Evolutionary conservation across 2,113 vertebrate species (phyloP).

Genomic region (Solenodon paradoxus): DNA sequence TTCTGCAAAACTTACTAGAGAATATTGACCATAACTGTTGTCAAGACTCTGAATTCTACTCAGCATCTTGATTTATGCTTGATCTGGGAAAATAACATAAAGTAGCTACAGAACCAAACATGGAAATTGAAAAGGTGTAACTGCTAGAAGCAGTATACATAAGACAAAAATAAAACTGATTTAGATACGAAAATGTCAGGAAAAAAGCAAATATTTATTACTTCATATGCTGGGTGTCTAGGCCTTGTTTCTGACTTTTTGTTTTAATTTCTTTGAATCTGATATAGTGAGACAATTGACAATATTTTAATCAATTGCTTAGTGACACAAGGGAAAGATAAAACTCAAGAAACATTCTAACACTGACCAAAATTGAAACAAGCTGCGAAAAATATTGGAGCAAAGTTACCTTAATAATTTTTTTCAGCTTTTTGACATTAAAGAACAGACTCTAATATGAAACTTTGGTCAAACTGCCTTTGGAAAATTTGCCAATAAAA

Average conservation of each 20-base stretch:
- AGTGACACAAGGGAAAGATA: not conserved
- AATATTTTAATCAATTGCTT: constrained; percentile 9
- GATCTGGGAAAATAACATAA: constrained; percentile 25
- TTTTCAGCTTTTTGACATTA: not conserved
- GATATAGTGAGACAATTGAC: not conserved
- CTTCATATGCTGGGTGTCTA: not conserved
- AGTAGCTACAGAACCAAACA: constrained; percentile 56
- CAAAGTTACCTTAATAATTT: not conserved
- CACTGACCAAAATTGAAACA: not conserved
- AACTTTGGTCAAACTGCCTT: not conserved
- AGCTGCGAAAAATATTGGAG: not conserved
- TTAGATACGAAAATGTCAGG: not conserved
- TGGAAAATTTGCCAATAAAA: not conserved
- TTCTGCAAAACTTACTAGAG: not conserved
- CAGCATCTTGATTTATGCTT: constrained; percentile 55
- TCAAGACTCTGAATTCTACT: constrained; percentile 52
- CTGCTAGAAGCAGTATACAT: constrained; percentile 34
- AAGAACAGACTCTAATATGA: not conserved
- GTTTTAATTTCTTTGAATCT: not conserved
- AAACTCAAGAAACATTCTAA: not conserved
- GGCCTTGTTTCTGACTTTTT: not conserved
- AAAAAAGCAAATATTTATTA: not conserved
- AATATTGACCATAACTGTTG: not conserved
- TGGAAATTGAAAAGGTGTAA: constrained; percentile 49
- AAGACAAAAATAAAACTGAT: not conserved